A percentile compares a stretch with the other conserved stretches of the same genome.
Conservation (phyloP, 2,113 vertebrate species). For the Calyptommatus sinebrachiatus region DNA sequence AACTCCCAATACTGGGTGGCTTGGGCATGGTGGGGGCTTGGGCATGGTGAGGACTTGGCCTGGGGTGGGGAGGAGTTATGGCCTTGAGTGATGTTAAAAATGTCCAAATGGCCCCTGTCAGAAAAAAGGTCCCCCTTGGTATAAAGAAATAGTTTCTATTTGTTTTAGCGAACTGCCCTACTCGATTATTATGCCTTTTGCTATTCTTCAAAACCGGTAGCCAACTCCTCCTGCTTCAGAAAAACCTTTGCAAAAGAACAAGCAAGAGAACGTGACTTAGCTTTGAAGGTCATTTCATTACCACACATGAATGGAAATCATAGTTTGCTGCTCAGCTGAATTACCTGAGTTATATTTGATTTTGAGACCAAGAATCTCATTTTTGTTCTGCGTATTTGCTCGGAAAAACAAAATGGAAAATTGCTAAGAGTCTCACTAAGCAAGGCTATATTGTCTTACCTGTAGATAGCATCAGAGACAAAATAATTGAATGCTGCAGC, state of each 20-base stretch:
- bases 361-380: background rate
- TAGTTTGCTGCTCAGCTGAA: slow-evolving; percentile 5
- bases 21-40: background rate
- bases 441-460: slow-evolving; percentile 48
- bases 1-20: too few relatives aligned
- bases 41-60: background rate
- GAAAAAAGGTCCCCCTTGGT: background rate
- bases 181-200: slow-evolving; percentile 11
- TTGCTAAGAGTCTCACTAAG: slow-evolving; percentile 26
- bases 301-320: slow-evolving; percentile 28
- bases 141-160: background rate
- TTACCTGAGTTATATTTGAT: slow-evolving; percentile 34
- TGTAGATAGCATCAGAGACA: slow-evolving; percentile 65
- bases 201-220: slow-evolving; percentile 4
- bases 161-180: slow-evolving; percentile 16
- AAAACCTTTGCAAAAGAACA: background rate
- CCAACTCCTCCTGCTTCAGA: slow-evolving; percentile 15
- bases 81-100: background rate
- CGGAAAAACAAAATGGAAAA: slow-evolving; percentile 40
- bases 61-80: background rate
- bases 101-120: background rate
- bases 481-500: slow-evolving; percentile 58
- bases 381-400: slow-evolving; percentile 31
- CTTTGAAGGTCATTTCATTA: slow-evolving; percentile 16
- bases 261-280: background rate